Conservation (phyloP, 2,888 invertebrate genomes). For the Cosmopolites sordidus region DNA sequence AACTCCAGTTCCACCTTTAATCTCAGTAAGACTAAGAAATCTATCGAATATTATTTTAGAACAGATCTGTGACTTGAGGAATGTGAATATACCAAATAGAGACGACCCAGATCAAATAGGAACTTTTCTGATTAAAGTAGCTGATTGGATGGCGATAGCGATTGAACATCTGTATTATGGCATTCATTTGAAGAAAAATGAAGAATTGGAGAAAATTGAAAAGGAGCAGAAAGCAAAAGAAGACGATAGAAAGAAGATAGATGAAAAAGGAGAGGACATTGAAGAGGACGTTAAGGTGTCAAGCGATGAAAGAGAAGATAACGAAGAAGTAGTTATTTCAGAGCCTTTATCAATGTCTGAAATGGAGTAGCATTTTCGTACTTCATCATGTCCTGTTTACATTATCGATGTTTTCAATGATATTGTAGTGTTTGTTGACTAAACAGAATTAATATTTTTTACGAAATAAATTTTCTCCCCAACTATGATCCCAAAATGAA, state of each 20-base stretch:
- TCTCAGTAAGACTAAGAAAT: conserved; percentile 55
- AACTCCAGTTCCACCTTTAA: conserved; percentile 50
- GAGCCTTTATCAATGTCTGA: neutral
- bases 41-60: conserved; percentile 57
- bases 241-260: neutral
- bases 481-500: too few relatives aligned
- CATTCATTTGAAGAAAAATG: conserved; percentile 41
- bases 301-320: neutral
- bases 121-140: conserved; percentile 38
- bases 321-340: neutral
- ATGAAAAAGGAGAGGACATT: neutral
- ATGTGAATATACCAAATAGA: conserved; percentile 78
- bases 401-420: too few relatives aligned
- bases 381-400: too few relatives aligned
- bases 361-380: neutral
- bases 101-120: conserved; percentile 32
- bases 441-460: too few relatives aligned
- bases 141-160: conserved; percentile 46
- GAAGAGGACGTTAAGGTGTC: neutral
- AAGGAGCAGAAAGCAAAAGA: conserved; percentile 26
- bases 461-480: too few relatives aligned
- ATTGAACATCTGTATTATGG: conserved; percentile 43
- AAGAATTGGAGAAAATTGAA: conserved; percentile 36
- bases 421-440: too few relatives aligned
- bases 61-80: conserved; percentile 62